Evolutionary conservation across 2,113 vertebrate species (phyloP).

Genomic region (Tympanuchus pallidicinctus): DNA sequence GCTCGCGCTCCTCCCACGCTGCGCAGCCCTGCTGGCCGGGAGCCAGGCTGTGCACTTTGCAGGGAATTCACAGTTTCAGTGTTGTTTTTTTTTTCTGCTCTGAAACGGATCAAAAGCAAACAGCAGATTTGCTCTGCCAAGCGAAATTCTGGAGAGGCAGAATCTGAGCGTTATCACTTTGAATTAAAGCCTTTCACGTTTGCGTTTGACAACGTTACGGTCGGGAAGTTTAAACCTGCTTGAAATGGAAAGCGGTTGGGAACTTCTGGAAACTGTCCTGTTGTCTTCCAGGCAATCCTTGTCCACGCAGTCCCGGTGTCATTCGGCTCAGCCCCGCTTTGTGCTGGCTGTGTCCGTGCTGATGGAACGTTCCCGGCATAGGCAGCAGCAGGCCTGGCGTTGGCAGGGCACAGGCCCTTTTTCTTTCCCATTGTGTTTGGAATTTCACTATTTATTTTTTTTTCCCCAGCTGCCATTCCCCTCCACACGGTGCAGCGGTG

Average conservation of each 20-base stretch:
- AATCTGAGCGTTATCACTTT: neutral
- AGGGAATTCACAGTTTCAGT: neutral
- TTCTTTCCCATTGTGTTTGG: neutral
- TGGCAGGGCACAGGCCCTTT: neutral
- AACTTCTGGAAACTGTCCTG: neutral
- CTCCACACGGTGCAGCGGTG: rapidly evolving
- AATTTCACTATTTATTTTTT: neutral
- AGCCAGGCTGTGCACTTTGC: neutral
- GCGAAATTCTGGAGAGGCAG: neutral
- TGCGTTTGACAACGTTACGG: neutral
- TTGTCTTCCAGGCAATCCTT: neutral
- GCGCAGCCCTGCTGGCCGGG: rapidly evolving
- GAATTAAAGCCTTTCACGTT: neutral
- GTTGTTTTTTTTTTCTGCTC: neutral
- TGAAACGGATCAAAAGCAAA: neutral
- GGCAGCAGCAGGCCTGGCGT: neutral
- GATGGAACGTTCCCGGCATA: neutral
- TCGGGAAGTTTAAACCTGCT: neutral
- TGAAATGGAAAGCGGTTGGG: neutral
- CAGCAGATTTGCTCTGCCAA: neutral
- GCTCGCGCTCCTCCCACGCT: rapidly evolving
- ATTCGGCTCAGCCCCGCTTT: neutral
- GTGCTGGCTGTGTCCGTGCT: neutral
- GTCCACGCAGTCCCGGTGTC: neutral
- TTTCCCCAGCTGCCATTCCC: neutral